Conservation (phyloP, 2,113 vertebrate genomes). For the Pundamilia nyererei region DNA sequence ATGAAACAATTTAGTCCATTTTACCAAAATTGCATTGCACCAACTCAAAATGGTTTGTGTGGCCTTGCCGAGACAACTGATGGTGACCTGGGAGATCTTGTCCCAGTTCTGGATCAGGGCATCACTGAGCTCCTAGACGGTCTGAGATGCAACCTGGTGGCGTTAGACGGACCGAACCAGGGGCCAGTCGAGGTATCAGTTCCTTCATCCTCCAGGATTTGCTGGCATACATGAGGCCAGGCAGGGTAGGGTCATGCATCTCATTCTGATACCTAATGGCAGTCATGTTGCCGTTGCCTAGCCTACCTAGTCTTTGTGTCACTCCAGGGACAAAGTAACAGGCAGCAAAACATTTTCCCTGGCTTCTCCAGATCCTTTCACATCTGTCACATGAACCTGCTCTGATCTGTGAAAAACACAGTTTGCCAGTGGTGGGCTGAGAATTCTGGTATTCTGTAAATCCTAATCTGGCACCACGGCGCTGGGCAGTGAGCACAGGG, state of each 20-base stretch:
- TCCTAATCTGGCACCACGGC: background rate
- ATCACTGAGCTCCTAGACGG: background rate
- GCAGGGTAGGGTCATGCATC: background rate
- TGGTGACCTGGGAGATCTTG: background rate
- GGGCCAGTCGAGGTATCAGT: background rate
- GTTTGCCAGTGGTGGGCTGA: background rate
- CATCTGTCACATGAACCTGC: background rate
- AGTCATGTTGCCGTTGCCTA: rapidly evolving
- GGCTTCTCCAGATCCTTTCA: background rate
- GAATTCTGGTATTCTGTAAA: background rate
- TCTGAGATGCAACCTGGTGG: background rate
- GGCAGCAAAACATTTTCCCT: background rate
- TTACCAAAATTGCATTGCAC: background rate
- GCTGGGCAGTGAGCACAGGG: background rate
- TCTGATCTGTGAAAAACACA: background rate
- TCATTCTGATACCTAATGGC: background rate
- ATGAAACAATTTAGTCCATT: background rate
- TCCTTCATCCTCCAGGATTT: background rate
- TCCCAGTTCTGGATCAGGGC: background rate
- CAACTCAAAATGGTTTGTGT: background rate
- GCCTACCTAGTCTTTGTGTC: background rate
- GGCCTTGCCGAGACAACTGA: background rate
- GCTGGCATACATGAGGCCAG: background rate
- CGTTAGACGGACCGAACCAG: rapidly evolving
- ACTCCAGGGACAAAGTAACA: background rate